Percentiles rank a stretch among this genome's conserved stretches.
Evolutionary conservation across 2,113 vertebrate genomes (phyloP).

Genomic region (Plectropomus leopardus): DNA sequence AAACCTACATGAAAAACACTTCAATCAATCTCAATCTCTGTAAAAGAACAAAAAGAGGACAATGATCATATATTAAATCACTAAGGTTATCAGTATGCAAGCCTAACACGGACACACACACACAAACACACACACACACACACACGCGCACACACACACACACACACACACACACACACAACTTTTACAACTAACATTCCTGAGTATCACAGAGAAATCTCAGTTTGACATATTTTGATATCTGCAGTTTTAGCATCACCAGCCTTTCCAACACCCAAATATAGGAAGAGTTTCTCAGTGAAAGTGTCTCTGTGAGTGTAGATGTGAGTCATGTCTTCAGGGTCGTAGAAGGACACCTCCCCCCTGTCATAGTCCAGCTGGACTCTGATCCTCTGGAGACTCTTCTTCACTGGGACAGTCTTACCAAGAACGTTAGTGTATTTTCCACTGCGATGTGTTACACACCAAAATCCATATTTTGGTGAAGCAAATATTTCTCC

Average conservation of each 20-base stretch:
- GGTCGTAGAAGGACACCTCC: conserved; percentile 52
- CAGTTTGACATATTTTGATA: background rate
- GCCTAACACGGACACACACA: too few relatives aligned
- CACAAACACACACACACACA: too few relatives aligned
- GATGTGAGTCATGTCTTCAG: conserved; percentile 45
- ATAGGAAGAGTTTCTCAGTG: conserved; percentile 54
- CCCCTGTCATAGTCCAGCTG: conserved; percentile 47
- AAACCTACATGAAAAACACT: too few relatives aligned
- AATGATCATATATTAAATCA: too few relatives aligned
- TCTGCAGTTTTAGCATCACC: conserved; percentile 7
- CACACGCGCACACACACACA: too few relatives aligned
- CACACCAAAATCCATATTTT: conserved; percentile 41
- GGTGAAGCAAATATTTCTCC: background rate
- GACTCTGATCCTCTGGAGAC: conserved; percentile 55
- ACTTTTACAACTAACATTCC: too few relatives aligned
- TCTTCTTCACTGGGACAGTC: background rate
- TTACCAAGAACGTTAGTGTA: background rate
- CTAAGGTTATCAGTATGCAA: too few relatives aligned
- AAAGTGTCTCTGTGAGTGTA: conserved; percentile 53
- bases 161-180: too few relatives aligned
- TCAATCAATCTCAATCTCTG: too few relatives aligned
- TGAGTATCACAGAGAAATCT: too few relatives aligned
- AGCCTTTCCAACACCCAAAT: background rate
- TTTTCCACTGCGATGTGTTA: background rate
- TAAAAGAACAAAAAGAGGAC: too few relatives aligned